Evolutionary conservation across 92 coral and sea anemone genomes (phyloP).

Genomic region (Umimayanthus chanpuru): DNA sequence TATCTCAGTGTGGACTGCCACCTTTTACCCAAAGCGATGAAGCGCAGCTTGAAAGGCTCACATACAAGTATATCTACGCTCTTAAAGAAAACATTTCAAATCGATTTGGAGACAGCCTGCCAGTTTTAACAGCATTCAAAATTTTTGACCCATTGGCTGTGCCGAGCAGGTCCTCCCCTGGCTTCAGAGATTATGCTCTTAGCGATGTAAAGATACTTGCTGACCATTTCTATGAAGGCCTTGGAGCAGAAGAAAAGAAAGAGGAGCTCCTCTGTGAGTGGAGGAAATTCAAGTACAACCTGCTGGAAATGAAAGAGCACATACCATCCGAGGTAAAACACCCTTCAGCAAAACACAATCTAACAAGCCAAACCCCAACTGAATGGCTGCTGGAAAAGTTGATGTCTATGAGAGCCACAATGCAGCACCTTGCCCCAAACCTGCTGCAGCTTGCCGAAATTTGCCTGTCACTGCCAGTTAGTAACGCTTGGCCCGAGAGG

Average conservation of each 20-base stretch:
- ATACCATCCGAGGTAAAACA: conserved; percentile 43
- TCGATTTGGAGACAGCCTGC: neutral
- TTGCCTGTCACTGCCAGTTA: conserved; percentile 50
- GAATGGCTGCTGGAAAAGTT: conserved; percentile 46
- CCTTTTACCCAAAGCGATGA: conserved; percentile 34
- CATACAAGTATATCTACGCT: conserved; percentile 18
- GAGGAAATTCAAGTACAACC: conserved; percentile 65
- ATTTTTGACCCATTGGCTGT: conserved; percentile 23
- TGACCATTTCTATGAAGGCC: conserved; percentile 9
- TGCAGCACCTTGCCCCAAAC: conserved; percentile 42
- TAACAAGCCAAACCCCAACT: conserved; percentile 38
- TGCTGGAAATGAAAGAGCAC: conserved; percentile 44
- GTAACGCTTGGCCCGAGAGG: conserved; percentile 55
- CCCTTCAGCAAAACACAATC: conserved; percentile 40
- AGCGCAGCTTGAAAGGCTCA: conserved; percentile 14
- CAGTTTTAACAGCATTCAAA: neutral
- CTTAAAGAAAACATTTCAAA: conserved; percentile 24
- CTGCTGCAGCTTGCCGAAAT: conserved; percentile 46
- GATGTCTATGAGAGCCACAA: conserved; percentile 5
- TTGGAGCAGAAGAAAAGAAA: conserved; percentile 46
- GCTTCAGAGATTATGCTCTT: conserved; percentile 8
- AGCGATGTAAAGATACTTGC: neutral
- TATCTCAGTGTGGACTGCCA: conserved; percentile 12
- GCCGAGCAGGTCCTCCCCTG: conserved; percentile 1
- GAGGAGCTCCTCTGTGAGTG: conserved; percentile 66